Evolutionary conservation across 2,113 vertebrate genomes (phyloP), one percentile per base, ranked within the genome.

Genomic region (Pygoscelis adeliae): DNA sequence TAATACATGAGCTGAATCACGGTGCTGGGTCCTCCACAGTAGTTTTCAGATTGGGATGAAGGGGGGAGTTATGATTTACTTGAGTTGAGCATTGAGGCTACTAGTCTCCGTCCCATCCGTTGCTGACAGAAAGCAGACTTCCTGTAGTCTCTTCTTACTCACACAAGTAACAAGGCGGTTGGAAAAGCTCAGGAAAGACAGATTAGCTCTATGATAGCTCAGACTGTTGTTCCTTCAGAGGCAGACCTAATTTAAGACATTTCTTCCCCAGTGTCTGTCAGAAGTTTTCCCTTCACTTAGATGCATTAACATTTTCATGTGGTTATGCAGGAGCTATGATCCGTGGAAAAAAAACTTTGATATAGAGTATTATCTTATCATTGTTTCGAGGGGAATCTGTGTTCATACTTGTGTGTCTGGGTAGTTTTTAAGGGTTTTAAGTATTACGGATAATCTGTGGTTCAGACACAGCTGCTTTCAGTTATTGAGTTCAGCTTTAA

Each of bases 371-470:
- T 36, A 81, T 66, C 25, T 22, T 59, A 14, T n/a, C 5, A 1
- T 49, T 89, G 32, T 67, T 95, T 55, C 55, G 32, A 82, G 44
- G 25, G 15, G 65, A 93, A 72, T 89, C n/a, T 78, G 16, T 71
- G 34, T 66, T 89, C 29, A 4, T 38, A 15, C 55, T 56, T 71
- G 29, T 87, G 32, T 87, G 89, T 94, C 86, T 92, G 72, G 69
- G 55, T 89, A 84, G 91, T 89, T 93, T 96, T 87, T 94, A 91
- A 89, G 32, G 81, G 49, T 58, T 92, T 95, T 89, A 94, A 87
- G 76, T 92, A 87, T 89, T 87, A 72, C 0, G 2, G 90, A 40
- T 96, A 84, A 93, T 95, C 83, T 92, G 77, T 87, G 83, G 72
- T 87, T 96, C 87, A 84, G 91, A 92, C 80, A 78, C 15, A 19